Base-by-base conservation (phyloP, 2,888 invertebrate genomes). In the Rhyacophila evoluta region DNA sequence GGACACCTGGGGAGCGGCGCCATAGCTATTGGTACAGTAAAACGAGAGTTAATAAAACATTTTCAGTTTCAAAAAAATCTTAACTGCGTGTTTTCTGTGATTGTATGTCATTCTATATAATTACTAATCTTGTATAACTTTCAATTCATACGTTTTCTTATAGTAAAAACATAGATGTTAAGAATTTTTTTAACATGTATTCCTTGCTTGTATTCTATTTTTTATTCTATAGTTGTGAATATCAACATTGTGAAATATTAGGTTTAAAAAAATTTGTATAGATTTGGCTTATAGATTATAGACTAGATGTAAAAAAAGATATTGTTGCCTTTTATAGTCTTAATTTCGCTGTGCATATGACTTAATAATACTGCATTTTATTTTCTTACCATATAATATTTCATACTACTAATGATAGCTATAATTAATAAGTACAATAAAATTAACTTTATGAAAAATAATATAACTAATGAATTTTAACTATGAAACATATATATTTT, bases 251-350 rank as follows among this genome's bases (percentile, higher is more conserved):
- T 37, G 72, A 33, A 39, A 37, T 72, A 36, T 70, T 77, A 74
- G 69, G 39, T 69, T 75, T 36, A 75, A 70, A 38, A 75, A 38
- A 75, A 29, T 69, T 37, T 39, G 55, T 55, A 55, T 55, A 55
- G 55, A 55, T 19, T 19, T 19, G 55, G 55, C 55, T 55, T 55
- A 55, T 55, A 55, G 55, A 55, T 69, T 11, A 69, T 69, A 69
- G 69, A 29, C 28, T 69, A 69, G 69, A n/a, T 69, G 70, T 41
- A 27, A 74, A 72, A n/a, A 74, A 69, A 25, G 73, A 79, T 84
- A 84, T 85, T 84, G 84, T 85, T 85, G 85, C 85, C 85, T 85
- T 84, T 85, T 85, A 85, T 83, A 84, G 85, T 84, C 84, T 84
- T 84, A 85, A 83, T 84, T 83, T 84, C 83, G 83, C 83, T 84